phyloP scores from a whole-genome alignment of 2,888 invertebrate species.

The Thyatira batis region DNA sequence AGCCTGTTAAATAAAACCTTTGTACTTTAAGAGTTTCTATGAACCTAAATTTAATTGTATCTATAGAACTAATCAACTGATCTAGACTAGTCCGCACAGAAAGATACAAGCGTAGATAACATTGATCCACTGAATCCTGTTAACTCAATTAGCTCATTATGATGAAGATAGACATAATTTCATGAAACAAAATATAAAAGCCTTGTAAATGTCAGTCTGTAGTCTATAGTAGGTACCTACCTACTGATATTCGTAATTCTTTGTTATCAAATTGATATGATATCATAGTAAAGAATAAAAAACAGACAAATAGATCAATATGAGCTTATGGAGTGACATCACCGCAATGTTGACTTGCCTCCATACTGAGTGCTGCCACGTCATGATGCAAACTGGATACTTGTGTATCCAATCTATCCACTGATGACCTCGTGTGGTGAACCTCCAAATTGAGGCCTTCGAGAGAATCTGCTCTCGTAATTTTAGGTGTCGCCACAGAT shows the following conservation, averaged over 20 bases:
- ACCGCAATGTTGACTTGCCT: slow-evolving; percentile 76
- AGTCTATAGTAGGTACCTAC: too few relatives aligned
- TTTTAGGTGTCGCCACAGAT: slow-evolving; percentile 82
- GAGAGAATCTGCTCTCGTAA: slow-evolving; percentile 80
- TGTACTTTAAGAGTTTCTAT: too few relatives aligned
- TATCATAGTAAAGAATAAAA: slow-evolving; percentile 37
- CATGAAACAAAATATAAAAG: slow-evolving; percentile 4
- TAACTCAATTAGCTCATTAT: not conserved
- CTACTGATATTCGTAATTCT: not conserved
- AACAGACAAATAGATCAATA: slow-evolving; percentile 32
- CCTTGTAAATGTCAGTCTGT: not conserved
- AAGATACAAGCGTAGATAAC: not conserved
- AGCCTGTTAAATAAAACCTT: not conserved
- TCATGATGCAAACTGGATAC: slow-evolving; percentile 92
- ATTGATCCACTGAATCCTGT: not conserved
- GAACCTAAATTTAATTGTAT: too few relatives aligned
- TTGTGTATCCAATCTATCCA: slow-evolving; percentile 91
- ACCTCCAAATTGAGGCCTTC: slow-evolving; percentile 84
- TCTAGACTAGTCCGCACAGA: too few relatives aligned
- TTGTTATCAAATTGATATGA: slow-evolving; percentile 35
- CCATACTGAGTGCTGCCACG: slow-evolving; percentile 92
- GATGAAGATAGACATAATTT: not conserved
- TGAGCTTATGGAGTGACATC: slow-evolving; percentile 27
- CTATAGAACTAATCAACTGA: too few relatives aligned
- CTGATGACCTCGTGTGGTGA: slow-evolving; percentile 77